Evolutionary conservation across 2,797 vertebrate species (phyloP).

Genomic region (Peromyscus aztecus): DNA sequence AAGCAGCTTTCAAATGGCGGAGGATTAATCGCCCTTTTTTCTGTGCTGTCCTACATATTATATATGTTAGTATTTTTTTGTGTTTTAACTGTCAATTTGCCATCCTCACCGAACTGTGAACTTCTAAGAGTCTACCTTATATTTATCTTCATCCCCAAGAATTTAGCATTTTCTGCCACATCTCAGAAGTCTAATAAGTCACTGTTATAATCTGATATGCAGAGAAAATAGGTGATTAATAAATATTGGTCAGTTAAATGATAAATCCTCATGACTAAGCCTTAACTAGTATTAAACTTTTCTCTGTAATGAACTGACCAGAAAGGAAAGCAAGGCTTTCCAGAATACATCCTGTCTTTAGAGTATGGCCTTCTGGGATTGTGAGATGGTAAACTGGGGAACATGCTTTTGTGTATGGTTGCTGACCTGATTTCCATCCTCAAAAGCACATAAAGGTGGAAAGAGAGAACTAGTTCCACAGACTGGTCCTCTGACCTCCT

Average conservation of each 20-base stretch:
- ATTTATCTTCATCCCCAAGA: neutral
- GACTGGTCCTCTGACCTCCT: neutral
- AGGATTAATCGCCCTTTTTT: neutral
- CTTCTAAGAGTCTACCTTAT: neutral
- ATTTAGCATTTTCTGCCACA: constrained; percentile 6
- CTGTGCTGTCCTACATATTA: neutral
- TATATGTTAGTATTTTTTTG: neutral
- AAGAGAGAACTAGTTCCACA: neutral
- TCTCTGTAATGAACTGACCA: constrained; percentile 4
- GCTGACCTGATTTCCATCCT: neutral
- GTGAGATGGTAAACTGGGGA: too few relatives aligned
- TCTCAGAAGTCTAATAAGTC: neutral
- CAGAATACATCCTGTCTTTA: constrained; percentile 33
- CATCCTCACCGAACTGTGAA: constrained; percentile 15
- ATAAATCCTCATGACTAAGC: constrained; percentile 24
- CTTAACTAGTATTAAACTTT: constrained; percentile 28
- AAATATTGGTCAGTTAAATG: constrained; percentile 24
- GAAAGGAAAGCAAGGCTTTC: constrained; percentile 13
- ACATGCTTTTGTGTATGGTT: neutral
- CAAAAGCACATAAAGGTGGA: neutral
- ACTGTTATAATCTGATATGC: neutral
- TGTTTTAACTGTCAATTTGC: neutral
- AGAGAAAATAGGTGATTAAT: constrained; percentile 7
- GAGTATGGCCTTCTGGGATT: neutral
- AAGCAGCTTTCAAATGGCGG: neutral